These are phyloP conservation scores for Heteromormyrus szaboi DNA, from an alignment of 2,797 vertebrate species.

Conservation along the genomic window DNA sequence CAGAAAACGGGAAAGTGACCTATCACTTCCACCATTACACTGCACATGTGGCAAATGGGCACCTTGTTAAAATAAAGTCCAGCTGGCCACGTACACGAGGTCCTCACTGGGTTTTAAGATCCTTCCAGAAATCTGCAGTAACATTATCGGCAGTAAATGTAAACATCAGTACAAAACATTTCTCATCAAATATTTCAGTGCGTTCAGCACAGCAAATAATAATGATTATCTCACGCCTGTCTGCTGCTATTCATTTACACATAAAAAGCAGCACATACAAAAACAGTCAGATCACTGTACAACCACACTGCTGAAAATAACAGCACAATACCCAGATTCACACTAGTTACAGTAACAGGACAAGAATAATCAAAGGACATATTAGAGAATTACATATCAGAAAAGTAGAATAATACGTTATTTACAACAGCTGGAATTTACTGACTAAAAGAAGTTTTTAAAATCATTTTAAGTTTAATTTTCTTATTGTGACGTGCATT, in stretches of 20 bases:
- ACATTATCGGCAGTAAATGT: neutral
- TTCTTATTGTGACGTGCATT: neutral
- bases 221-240: neutral
- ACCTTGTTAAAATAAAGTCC: neutral
- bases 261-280: neutral
- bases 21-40: neutral
- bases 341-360: neutral
- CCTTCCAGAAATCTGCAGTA: neutral
- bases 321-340: neutral
- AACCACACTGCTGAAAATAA: neutral
- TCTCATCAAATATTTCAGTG: conserved; percentile 8
- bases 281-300: neutral
- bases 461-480: neutral
- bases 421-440: neutral
- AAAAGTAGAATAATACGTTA: neutral
- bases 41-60: neutral
- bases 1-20: neutral
- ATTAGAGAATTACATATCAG: neutral
- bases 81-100: neutral
- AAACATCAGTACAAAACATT: neutral
- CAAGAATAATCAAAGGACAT: neutral
- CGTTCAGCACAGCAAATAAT: neutral
- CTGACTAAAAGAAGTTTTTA: neutral
- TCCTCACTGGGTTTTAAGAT: neutral
- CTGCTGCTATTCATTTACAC: neutral